A percentile compares a stretch with the other conserved stretches of the same genome.
phyloP scores from a whole-genome alignment of 2,888 invertebrate genomes.

The Synanthedon andrenaeformis region DNA sequence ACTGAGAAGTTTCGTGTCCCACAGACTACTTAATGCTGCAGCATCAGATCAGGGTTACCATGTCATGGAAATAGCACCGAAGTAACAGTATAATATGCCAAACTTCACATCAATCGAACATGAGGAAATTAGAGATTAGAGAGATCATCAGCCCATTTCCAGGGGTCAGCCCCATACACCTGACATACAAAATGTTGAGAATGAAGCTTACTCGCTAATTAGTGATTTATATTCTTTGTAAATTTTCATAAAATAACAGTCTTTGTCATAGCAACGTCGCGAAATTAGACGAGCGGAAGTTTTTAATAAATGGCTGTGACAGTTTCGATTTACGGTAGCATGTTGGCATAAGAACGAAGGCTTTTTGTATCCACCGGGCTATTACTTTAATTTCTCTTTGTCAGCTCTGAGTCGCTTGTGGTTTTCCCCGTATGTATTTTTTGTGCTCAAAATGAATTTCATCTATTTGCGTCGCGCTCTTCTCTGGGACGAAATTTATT shows the following conservation, averaged over 20 bases:
- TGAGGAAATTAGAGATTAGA: no score
- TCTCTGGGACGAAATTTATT: neutral
- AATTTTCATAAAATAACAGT: slow-evolving; percentile 34
- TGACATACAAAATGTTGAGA: neutral
- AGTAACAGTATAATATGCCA: no score
- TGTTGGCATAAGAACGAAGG: slow-evolving; percentile 1
- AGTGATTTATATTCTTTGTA: slow-evolving; percentile 9
- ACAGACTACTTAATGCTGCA: no score
- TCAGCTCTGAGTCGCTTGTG: slow-evolving; percentile 1
- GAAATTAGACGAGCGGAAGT: slow-evolving; percentile 26
- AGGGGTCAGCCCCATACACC: no score
- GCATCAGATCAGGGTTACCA: no score
- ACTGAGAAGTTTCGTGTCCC: no score
- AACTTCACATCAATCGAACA: no score
- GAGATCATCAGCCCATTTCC: no score
- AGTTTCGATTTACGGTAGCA: slow-evolving; percentile 12
- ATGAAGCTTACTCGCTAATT: neutral
- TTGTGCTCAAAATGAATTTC: slow-evolving; percentile 3
- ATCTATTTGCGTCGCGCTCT: neutral
- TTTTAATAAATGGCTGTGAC: slow-evolving; percentile 34
- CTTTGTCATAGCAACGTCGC: slow-evolving; percentile 21
- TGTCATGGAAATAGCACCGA: no score
- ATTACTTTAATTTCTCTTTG: slow-evolving; percentile 15
- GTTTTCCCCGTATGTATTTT: slow-evolving; percentile 3
- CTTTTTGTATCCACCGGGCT: slow-evolving; percentile 9